Evolutionary conservation across 1,140 invertebrate species (phyloP), one percentile per base, ranked within the genome.

Genomic region (Phenacoccus solenopsis): DNA sequence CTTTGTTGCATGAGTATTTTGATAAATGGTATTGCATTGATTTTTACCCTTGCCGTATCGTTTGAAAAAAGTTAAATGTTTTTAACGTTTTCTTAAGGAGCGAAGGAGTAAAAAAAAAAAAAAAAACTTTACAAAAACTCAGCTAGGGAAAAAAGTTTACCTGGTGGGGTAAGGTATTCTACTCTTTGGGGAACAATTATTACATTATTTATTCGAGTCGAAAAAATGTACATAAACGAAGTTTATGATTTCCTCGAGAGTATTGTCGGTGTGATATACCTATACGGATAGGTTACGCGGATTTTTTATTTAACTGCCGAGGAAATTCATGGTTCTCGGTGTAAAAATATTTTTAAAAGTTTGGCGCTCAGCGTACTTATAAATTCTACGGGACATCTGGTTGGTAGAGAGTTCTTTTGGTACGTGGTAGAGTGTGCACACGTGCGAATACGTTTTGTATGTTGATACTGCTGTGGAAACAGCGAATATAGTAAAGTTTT

Each of bases 11-110:
- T 27, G 20, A 64, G 59, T 64, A 64, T 64, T 64, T 64, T 64
- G 59, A 64, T 64, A 64, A 64, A 64, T 64, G 59, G 59, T 64
- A 64, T 64, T 27, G 59, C 59, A 64, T 64, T 64, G 59, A 64
- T 64, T 64, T 64, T 64, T 64, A 64, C 59, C 59, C 59, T 27
- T 64, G 9, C 3, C 25, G 59, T 64, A 64, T 64, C 21, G 21
- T 27, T 24, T 64, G 21, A 24, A 64, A n/a, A 27, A 64, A 64
- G 59, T 64, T 64, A 64, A 64, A 64, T 64, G 59, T 64, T 64
- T 64, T 64, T 64, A 64, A 16, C 59, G 59, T 64, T 64, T 64
- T 64, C 38, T 49, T 49, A 9, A 49, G n/a, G n/a, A n/a, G n/a
- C n/a, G n/a, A n/a, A 49, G 38, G 38, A 49, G 16, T n/a, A n/a